phyloP scores from a whole-genome alignment of 2,888 invertebrate species.

The Drosophila acutilabella region DNA sequence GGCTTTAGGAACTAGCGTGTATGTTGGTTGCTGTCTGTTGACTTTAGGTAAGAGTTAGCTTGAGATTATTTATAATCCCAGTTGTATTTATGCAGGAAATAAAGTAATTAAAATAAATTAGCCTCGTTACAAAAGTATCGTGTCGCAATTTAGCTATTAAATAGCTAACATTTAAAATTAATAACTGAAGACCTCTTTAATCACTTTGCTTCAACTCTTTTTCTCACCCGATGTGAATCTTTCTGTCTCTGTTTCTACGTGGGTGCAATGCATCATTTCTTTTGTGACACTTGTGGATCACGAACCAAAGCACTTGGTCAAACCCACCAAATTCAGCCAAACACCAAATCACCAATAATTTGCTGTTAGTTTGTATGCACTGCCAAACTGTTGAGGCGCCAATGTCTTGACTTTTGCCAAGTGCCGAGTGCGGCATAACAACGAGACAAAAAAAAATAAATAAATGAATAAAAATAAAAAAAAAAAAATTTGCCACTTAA shows the following conservation, averaged over 20 bases:
- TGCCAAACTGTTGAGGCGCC: conserved; percentile 25
- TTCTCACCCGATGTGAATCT: background rate
- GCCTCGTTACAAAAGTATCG: background rate
- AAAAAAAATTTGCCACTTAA: conserved; percentile 30
- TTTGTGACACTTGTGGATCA: conserved; percentile 25
- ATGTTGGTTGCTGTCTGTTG: too few relatives aligned
- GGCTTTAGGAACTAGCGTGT: conserved; percentile 1
- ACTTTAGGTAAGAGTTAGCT: too few relatives aligned
- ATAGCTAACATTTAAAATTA: background rate
- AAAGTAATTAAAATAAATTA: background rate
- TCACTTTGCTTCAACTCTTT: background rate
- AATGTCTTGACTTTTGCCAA: conserved; percentile 7
- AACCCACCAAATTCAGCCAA: conserved; percentile 24
- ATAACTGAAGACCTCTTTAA: background rate
- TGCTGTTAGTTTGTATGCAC: conserved; percentile 66
- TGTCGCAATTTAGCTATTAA: background rate
- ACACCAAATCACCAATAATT: conserved; percentile 46
- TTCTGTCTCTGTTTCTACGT: background rate
- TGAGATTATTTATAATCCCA: background rate
- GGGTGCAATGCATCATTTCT: conserved; percentile 10
- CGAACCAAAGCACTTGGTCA: conserved; percentile 37
- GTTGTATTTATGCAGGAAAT: background rate
- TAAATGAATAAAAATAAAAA: conserved; percentile 35
- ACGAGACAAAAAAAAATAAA: conserved; percentile 45
- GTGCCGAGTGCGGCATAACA: conserved; percentile 21